A percentile compares a stretch with the other conserved stretches of the same genome.
These are phyloP conservation scores for Minunthozetes semirufus DNA, from an alignment of 2,888 invertebrate species.

Conservation along the genomic window DNA sequence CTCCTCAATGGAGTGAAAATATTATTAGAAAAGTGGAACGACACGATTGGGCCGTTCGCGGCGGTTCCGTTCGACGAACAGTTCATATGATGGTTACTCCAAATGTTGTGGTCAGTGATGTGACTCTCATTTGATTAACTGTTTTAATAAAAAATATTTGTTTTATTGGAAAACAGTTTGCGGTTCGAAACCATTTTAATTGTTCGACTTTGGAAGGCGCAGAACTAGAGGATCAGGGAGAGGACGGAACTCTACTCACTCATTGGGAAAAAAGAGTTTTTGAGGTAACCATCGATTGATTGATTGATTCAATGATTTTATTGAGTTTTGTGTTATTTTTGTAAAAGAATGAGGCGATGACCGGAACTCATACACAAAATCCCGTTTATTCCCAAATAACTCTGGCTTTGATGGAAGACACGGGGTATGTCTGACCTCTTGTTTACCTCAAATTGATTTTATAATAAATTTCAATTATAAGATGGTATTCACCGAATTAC, in stretches of 20 bases:
- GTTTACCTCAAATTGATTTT: slow-evolving; percentile 34
- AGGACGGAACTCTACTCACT: slow-evolving; percentile 90
- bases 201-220: slow-evolving; percentile 85
- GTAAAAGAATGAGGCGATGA: slow-evolving; percentile 95
- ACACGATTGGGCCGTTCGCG: slow-evolving; percentile 68
- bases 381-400: slow-evolving; percentile 92
- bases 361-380: slow-evolving; percentile 96
- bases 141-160: not conserved
- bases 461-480: slow-evolving; percentile 37
- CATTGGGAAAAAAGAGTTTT: slow-evolving; percentile 99
- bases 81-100: slow-evolving; percentile 87
- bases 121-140: not conserved
- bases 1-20: slow-evolving; percentile 86
- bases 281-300: slow-evolving; percentile 59
- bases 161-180: slow-evolving; percentile 51
- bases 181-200: slow-evolving; percentile 80
- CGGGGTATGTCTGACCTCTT: slow-evolving; percentile 61
- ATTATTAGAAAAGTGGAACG: slow-evolving; percentile 70
- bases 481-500: slow-evolving; percentile 80
- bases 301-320: not conserved
- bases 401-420: slow-evolving; percentile 93
- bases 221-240: slow-evolving; percentile 95
- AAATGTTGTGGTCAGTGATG: slow-evolving; percentile 59
- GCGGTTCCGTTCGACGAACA: slow-evolving; percentile 64
- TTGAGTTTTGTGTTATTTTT: not conserved